These are phyloP conservation scores for Lerema accius DNA, from an alignment of 1,140 invertebrate species.

Conservation along the genomic window DNA sequence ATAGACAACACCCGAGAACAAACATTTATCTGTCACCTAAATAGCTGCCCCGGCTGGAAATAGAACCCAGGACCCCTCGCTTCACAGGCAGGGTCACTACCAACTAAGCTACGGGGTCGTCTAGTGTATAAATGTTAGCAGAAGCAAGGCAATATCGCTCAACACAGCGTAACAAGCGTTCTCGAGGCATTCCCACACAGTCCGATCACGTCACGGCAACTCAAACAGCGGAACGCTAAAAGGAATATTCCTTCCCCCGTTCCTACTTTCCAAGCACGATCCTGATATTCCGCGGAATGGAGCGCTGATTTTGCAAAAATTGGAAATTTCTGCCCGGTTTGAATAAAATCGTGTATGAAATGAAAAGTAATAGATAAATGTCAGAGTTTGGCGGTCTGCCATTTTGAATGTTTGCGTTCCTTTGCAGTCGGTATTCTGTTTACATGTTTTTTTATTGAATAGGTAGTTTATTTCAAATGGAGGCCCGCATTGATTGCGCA, in stretches of 20 bases:
- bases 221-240: conserved; percentile 12
- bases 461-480: too few relatives aligned
- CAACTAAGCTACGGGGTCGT: too few relatives aligned
- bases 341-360: conserved; percentile 5
- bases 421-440: not conserved
- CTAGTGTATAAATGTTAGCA: too few relatives aligned
- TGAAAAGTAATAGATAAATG: not conserved
- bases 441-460: too few relatives aligned
- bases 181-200: not conserved
- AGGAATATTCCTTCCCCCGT: conserved; percentile 6
- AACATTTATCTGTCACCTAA: too few relatives aligned
- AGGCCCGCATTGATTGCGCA: too few relatives aligned
- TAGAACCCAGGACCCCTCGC: too few relatives aligned
- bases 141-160: not conserved
- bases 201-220: conserved; percentile 5
- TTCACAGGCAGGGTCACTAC: too few relatives aligned
- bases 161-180: not conserved
- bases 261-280: conserved; percentile 11
- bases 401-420: not conserved
- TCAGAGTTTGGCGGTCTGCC: not conserved
- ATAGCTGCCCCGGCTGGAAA: too few relatives aligned
- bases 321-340: conserved; percentile 8
- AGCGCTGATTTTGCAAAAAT: conserved; percentile 18
- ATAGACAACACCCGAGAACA: too few relatives aligned
- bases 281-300: conserved; percentile 9